Evolutionary conservation across 2,113 vertebrate genomes (phyloP), one percentile per base, ranked within the genome.

Genomic region (Ptilorrhoa leucosticta): DNA sequence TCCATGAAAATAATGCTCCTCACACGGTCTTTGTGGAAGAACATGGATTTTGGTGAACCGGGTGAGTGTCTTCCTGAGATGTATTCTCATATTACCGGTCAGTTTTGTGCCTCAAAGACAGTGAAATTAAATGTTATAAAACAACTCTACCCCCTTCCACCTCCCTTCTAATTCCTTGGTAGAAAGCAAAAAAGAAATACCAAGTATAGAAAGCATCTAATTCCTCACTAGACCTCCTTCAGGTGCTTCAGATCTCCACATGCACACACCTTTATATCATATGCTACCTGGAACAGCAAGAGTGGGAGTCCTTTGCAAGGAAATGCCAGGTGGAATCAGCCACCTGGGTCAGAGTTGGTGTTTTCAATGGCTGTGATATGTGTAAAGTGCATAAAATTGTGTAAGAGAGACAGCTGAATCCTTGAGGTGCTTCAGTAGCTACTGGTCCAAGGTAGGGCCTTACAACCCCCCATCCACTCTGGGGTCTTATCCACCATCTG

Each of bases 251-350:
- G 35, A 20, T 44, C 15, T 63, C 35, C 47, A 31, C 31, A 31
- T 13, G 22, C 21, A 44, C 1, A 1, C 17, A 2, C 4, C 9
- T 23, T 28, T 27, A 2, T 7, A 42, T 22, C 22, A 11, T 3
- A 15, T 3, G 11, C 39, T 65, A 24, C 47, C 45, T 21, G n/a
- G 27, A 92, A 47, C 18, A 64, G 14, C 0, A 0, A n/a, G 30
- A 71, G 27, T 30, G 11, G n/a, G 68, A 71, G 44, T 51, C 28
- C 14, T 44, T 56, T 58, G 73, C 33, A 53, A 60, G 31, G 26
- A 77, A 60, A 72, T 15, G 5, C 14, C 54, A 19, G 26, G n/a
- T 73, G 42, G 31, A 30, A 83, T 47, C 48, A 72, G 40, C 73
- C 63, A 51, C 15, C 75, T 45, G 10, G 7, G 4, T 15, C 24